Percentiles rank a stretch among this genome's conserved stretches.
Conservation (phyloP, 2,888 invertebrate species). For the Euplexia lucipara region DNA sequence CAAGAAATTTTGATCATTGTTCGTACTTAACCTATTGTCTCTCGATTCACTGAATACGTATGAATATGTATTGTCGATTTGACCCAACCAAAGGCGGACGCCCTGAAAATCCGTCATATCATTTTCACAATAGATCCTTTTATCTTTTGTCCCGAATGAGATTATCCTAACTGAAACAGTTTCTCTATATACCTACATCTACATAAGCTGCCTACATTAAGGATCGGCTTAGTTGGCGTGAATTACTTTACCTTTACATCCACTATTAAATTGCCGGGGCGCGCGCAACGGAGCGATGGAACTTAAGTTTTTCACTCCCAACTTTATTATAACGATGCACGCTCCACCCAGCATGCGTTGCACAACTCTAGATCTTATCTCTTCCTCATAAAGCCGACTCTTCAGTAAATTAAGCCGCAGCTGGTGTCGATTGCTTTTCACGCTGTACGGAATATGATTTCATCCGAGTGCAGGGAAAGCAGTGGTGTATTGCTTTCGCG, state of each 20-base stretch:
- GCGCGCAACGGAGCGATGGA: conserved; percentile 74
- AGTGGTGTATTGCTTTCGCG: conserved; percentile 73
- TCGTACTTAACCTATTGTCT: conserved; percentile 23
- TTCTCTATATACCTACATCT: conserved; percentile 20
- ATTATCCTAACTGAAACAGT: conserved; percentile 33
- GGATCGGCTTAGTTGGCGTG: conserved; percentile 28
- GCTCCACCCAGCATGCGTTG: conserved; percentile 38
- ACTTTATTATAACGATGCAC: conserved; percentile 68
- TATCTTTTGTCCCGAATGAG: conserved; percentile 28
- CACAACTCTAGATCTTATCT: conserved; percentile 67
- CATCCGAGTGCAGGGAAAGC: conserved; percentile 79
- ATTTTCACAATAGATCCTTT: conserved; percentile 45
- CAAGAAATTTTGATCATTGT: conserved; percentile 20
- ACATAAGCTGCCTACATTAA: conserved; percentile 25
- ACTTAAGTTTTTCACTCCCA: conserved; percentile 72
- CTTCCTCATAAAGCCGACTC: conserved; percentile 51
- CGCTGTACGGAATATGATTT: conserved; percentile 80
- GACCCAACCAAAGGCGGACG: conserved; percentile 12
- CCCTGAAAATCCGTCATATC: conserved; percentile 27
- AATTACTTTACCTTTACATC: conserved; percentile 62
- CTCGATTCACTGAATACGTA: conserved; percentile 29
- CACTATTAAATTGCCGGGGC: conserved; percentile 63
- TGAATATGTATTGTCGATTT: conserved; percentile 29
- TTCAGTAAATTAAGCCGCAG: conserved; percentile 40
- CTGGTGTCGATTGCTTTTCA: conserved; percentile 79